A percentile compares a stretch with the other conserved stretches of the same genome.
These are phyloP conservation scores for Clarias platycephalus DNA, from an alignment of 2,797 vertebrate genomes.

Conservation along the genomic window DNA sequence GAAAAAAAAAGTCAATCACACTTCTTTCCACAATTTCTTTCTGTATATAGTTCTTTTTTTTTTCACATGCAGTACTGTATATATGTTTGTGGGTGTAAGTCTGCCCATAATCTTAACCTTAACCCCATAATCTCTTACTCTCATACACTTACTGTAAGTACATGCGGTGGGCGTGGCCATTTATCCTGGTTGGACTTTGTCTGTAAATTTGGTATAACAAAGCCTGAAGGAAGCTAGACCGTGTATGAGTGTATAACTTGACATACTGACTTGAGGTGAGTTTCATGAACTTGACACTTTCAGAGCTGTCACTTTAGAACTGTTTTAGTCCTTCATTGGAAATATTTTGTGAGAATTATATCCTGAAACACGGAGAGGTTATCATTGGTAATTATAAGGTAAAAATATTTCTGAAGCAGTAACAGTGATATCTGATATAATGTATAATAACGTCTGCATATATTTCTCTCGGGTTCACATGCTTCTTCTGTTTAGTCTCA, in stretches of 20 bases:
- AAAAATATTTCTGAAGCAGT: neutral
- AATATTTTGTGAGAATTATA: neutral
- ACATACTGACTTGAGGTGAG: neutral
- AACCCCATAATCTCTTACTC: slow-evolving; percentile 35
- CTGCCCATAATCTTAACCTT: neutral
- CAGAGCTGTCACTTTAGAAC: neutral
- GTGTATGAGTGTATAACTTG: neutral
- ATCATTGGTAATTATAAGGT: neutral
- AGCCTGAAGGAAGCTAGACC: slow-evolving; percentile 25
- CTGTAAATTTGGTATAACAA: slow-evolving; percentile 45
- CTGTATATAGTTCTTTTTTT: neutral
- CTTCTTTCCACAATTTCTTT: neutral
- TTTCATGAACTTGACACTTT: neutral
- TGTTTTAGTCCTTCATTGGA: neutral
- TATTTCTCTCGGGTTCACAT: no score
- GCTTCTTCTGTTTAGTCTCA: neutral
- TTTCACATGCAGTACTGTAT: neutral
- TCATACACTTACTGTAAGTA: slow-evolving; percentile 18
- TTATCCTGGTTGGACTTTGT: slow-evolving; percentile 57
- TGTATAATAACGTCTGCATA: neutral
- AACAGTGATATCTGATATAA: neutral
- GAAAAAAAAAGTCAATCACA: neutral
- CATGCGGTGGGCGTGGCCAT: slow-evolving; percentile 41
- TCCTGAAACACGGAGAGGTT: neutral
- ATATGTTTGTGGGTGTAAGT: neutral